phyloP scores from a whole-genome alignment of 2,888 invertebrate species.

The Ichneumon xanthorius region DNA sequence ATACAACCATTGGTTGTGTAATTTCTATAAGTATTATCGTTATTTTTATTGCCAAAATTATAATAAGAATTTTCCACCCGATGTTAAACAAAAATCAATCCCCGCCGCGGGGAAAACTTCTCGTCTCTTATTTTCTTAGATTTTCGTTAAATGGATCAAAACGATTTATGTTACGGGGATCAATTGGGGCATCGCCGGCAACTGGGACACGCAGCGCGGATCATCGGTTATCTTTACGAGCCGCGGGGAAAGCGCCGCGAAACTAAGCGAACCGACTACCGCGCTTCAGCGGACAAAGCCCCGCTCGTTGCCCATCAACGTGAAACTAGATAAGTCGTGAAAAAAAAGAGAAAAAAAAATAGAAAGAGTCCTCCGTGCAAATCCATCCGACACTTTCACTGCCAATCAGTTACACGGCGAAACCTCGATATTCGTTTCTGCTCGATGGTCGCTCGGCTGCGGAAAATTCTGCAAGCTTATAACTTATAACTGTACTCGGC shows the following conservation, averaged over 20 bases:
- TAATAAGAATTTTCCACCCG: neutral
- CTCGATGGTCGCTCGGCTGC: slow-evolving; percentile 16
- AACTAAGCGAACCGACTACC: slow-evolving; percentile 31
- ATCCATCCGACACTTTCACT: slow-evolving; percentile 61
- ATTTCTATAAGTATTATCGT: neutral
- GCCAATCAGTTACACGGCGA: slow-evolving; percentile 55
- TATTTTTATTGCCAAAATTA: neutral
- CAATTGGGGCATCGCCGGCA: slow-evolving; percentile 6
- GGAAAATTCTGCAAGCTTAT: slow-evolving; percentile 16
- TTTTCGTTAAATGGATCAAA: neutral
- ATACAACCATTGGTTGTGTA: neutral
- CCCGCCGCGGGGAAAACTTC: neutral
- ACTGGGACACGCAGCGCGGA: slow-evolving; percentile 10
- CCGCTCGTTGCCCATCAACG: slow-evolving; percentile 34
- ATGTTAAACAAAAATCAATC: neutral
- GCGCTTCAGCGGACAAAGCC: slow-evolving; percentile 45
- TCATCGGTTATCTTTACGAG: slow-evolving; percentile 45
- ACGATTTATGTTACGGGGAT: neutral
- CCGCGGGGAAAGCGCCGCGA: slow-evolving; percentile 49
- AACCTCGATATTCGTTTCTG: slow-evolving; percentile 43
- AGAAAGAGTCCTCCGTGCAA: slow-evolving; percentile 34
- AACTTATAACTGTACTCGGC: slow-evolving; percentile 5
- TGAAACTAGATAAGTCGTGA: slow-evolving; percentile 56
- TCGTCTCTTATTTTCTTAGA: neutral
- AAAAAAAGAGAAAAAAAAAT: slow-evolving; percentile 23